A percentile compares a stretch with the other conserved stretches of the same genome.
Evolutionary conservation across 2,113 vertebrate genomes (phyloP).

Genomic region (Morone saxatilis): DNA sequence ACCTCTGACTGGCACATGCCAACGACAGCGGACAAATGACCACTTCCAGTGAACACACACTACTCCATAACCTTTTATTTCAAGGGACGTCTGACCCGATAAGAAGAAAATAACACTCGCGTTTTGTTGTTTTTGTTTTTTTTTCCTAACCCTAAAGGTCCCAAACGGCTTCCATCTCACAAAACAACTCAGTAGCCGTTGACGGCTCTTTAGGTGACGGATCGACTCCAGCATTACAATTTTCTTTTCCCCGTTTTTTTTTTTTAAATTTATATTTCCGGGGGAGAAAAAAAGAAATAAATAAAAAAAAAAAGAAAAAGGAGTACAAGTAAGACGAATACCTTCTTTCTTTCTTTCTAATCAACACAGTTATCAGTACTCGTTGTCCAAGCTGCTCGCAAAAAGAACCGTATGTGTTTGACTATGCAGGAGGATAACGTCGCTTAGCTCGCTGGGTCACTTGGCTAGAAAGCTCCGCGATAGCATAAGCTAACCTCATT

Average conservation of each 20-base stretch:
- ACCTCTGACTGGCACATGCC: no score
- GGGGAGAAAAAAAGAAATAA: background rate
- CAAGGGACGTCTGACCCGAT: no score
- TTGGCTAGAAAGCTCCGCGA: conserved; percentile 75
- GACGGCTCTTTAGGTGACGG: conserved; percentile 87
- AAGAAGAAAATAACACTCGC: background rate
- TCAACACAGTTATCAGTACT: no score
- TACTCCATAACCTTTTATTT: background rate
- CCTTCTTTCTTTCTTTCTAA: conserved; percentile 34
- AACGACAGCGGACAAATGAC: background rate
- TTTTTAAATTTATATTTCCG: conserved; percentile 65
- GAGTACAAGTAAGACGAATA: conserved; percentile 82
- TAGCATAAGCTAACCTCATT: conserved; percentile 79
- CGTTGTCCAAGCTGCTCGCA: no score
- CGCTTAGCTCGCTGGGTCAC: conserved; percentile 70
- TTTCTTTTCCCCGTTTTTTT: conserved; percentile 77
- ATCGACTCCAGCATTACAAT: conserved; percentile 75
- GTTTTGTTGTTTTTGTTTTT: conserved; percentile 3
- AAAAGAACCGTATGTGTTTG: conserved; percentile 27
- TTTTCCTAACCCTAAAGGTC: conserved; percentile 27
- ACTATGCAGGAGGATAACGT: conserved; percentile 60
- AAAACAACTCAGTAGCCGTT: conserved; percentile 83
- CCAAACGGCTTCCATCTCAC: conserved; percentile 69
- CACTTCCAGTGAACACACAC: fast-evolving
- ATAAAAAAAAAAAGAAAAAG: conserved; percentile 72